Percentiles rank a stretch among this genome's conserved stretches.
These are phyloP conservation scores for Hyles lineata DNA, from an alignment of 2,888 invertebrate species.

Conservation along the genomic window DNA sequence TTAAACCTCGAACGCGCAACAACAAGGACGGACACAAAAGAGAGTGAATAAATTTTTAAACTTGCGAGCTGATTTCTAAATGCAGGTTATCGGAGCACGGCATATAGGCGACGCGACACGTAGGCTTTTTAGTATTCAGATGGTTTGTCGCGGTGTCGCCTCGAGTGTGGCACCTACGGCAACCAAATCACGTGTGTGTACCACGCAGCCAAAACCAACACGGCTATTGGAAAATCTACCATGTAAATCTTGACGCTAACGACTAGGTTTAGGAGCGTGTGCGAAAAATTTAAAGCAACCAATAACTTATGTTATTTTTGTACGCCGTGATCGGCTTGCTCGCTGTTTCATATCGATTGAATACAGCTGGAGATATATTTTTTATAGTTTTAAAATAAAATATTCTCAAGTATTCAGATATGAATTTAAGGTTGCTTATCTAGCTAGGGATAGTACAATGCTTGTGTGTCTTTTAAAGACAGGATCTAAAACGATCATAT, in stretches of 20 bases:
- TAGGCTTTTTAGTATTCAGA: constrained; percentile 81
- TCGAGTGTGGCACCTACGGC: constrained; percentile 71
- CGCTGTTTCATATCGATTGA: background rate
- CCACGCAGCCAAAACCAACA: constrained; percentile 81
- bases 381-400: no score
- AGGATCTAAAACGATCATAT: no score
- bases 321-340: background rate
- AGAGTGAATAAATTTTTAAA: constrained; percentile 80
- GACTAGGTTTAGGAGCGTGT: constrained; percentile 78
- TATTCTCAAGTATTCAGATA: no score
- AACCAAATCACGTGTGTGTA: constrained; percentile 83
- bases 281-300: constrained; percentile 69
- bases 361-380: background rate
- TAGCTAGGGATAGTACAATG: no score
- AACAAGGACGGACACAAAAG: constrained; percentile 48
- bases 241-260: constrained; percentile 83
- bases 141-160: constrained; percentile 67
- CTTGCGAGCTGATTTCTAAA: constrained; percentile 81
- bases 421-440: no score
- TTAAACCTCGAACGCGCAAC: constrained; percentile 13
- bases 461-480: no score
- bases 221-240: constrained; percentile 77
- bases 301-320: constrained; percentile 41
- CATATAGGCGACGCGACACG: constrained; percentile 79
- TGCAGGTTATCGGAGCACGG: constrained; percentile 83